These are phyloP conservation scores for Syrmaticus mikado DNA, from an alignment of 2,113 vertebrate species.

Conservation along the genomic window DNA sequence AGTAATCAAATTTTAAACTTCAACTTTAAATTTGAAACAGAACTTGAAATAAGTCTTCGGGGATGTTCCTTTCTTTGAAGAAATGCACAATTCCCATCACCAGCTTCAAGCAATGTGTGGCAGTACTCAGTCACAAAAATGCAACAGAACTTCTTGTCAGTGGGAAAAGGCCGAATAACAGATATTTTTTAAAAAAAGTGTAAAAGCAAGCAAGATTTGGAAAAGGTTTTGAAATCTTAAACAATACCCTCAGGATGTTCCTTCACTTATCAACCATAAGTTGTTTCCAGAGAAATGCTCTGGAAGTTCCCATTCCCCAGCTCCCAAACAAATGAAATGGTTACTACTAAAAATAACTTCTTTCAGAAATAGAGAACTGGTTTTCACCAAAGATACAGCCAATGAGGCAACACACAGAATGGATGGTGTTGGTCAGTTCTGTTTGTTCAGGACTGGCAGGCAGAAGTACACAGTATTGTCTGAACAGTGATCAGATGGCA, in stretches of 20 bases:
- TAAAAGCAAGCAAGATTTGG: slow-evolving; percentile 27
- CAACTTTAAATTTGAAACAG: slow-evolving; percentile 77
- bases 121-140: slow-evolving; percentile 72
- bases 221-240: slow-evolving; percentile 2
- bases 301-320: not conserved
- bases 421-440: not conserved
- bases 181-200: slow-evolving; percentile 44
- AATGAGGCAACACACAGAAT: not conserved
- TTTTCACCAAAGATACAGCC: not conserved
- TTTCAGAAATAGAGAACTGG: not conserved
- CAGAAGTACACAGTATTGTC: not conserved
- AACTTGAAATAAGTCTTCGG: slow-evolving; percentile 60
- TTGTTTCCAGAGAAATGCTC: not conserved
- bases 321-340: not conserved
- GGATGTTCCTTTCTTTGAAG: slow-evolving; percentile 61
- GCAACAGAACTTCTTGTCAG: slow-evolving; percentile 51
- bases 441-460: not conserved
- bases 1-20: slow-evolving; percentile 73
- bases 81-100: slow-evolving; percentile 69
- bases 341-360: not conserved
- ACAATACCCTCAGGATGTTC: not conserved
- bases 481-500: not conserved
- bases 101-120: slow-evolving; percentile 68
- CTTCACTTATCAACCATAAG: not conserved
- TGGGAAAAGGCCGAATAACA: slow-evolving; percentile 48